Base-by-base conservation (phyloP, 2,888 invertebrate genomes). In the Hirtodrosophila confusa region DNA sequence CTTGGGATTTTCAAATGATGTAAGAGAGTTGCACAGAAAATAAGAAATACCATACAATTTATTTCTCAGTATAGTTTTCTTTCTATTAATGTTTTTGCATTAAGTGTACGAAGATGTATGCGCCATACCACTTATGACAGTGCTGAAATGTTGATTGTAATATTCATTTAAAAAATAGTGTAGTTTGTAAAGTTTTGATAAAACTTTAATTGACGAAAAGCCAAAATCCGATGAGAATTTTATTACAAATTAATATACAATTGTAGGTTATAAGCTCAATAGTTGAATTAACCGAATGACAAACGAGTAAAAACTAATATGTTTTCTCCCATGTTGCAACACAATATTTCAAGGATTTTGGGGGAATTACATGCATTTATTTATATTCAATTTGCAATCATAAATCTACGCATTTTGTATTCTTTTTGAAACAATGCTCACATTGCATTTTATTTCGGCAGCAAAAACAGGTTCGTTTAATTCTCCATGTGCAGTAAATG, bases 361-460 rank as follows among this genome's bases (percentile, higher is more conserved):
- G 6, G 2, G 24, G 54, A 63, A 55, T 75, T 61, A 63, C 33
- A 45, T 35, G 53, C 12, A 27, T 44, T 61, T 54, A 68, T 66
- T 68, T 72, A 51, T 61, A 71, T 79, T 80, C 45, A 56, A 80
- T 74, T 67, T 67, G 58, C 55, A 67, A 76, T 43, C 37, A 54
- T 43, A 39, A 44, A 72, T 58, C 41, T 39, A 36, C 39, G 10
- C 27, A 56, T 12, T 3, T 60, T 57, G 11, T 7, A 8, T 33
- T 35, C 41, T 49, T 50, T 53, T 43, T 29, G 11, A 8, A 5
- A 31, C 1, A 17, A 3, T 31, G 3, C 9, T 31, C 31, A 31
- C 11, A n/a, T 9, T 27, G 17, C 29, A 12, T 27, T 54, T n/a
- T n/a, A n/a, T n/a, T 54, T 49, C 8, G 12, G 29, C 4, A 3